These are phyloP conservation scores for Chouioia cunea DNA, from an alignment of 2,888 invertebrate species.

Conservation along the genomic window DNA sequence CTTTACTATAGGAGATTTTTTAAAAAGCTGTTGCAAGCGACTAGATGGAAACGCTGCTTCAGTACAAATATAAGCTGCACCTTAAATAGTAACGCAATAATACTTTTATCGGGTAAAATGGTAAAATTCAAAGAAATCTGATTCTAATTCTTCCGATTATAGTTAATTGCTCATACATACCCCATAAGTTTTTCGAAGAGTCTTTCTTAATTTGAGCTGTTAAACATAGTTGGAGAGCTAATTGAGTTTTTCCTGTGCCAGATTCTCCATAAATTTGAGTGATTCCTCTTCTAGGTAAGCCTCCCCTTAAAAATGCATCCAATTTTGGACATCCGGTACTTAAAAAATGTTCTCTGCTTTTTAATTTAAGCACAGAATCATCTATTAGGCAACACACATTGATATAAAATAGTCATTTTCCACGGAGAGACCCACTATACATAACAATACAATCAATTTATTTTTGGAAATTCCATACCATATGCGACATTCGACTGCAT, in stretches of 20 bases:
- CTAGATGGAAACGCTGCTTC: slow-evolving; percentile 83
- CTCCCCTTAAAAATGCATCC: slow-evolving; percentile 76
- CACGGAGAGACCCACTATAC: too few relatives aligned
- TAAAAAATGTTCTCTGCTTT: slow-evolving; percentile 55
- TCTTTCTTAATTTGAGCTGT: slow-evolving; percentile 73
- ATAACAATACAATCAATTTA: too few relatives aligned
- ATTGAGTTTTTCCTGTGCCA: slow-evolving; percentile 85
- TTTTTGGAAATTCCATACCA: too few relatives aligned
- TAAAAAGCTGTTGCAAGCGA: slow-evolving; percentile 73
- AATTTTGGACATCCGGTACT: slow-evolving; percentile 73
- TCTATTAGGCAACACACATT: too few relatives aligned
- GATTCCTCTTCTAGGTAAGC: slow-evolving; percentile 77
- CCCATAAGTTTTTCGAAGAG: slow-evolving; percentile 72
- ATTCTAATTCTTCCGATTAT: background rate
- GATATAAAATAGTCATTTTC: too few relatives aligned
- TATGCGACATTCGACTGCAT: too few relatives aligned
- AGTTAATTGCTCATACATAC: slow-evolving; percentile 54
- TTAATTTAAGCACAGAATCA: slow-evolving; percentile 29
- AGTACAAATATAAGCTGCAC: slow-evolving; percentile 81
- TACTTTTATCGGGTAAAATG: too few relatives aligned
- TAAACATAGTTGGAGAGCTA: slow-evolving; percentile 80
- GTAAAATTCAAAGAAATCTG: too few relatives aligned
- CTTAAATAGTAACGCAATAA: slow-evolving; percentile 57
- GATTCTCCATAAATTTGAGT: slow-evolving; percentile 87
- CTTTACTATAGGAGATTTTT: slow-evolving; percentile 61